A percentile compares a stretch with the other conserved stretches of the same genome.
Conservation (phyloP, 2,888 invertebrate species). For the Apodemia zela region DNA sequence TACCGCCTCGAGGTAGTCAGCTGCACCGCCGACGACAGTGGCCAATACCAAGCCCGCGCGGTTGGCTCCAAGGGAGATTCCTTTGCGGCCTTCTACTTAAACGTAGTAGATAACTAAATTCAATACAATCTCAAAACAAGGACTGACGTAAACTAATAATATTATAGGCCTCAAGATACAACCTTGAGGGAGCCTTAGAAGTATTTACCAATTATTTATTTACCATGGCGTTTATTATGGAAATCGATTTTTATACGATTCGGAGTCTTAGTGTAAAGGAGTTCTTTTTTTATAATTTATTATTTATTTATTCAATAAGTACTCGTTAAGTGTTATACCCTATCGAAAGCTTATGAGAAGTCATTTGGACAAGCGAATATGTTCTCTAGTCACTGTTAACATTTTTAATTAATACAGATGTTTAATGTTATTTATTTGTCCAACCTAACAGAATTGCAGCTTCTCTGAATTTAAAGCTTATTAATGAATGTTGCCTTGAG, state of each 20-base stretch:
- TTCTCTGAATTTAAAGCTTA: constrained; percentile 66
- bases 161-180: constrained; percentile 42
- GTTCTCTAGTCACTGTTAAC: constrained; percentile 74
- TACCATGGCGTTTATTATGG: constrained; percentile 45
- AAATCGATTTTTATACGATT: constrained; percentile 70
- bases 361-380: constrained; percentile 52
- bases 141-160: constrained; percentile 51
- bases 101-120: constrained; percentile 81
- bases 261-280: constrained; percentile 69
- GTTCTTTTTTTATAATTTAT: constrained; percentile 59
- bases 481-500: constrained; percentile 63
- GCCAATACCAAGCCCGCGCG: constrained; percentile 93
- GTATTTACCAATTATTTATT: constrained; percentile 38
- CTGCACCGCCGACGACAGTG: constrained; percentile 88
- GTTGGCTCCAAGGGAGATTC: constrained; percentile 93
- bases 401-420: constrained; percentile 54
- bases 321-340: constrained; percentile 74
- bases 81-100: constrained; percentile 91
- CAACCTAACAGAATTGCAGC: constrained; percentile 68
- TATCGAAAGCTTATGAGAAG: constrained; percentile 71
- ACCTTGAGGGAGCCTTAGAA: constrained; percentile 49
- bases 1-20: constrained; percentile 89
- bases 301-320: constrained; percentile 69
- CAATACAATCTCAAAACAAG: constrained; percentile 36
- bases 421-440: constrained; percentile 54